Conservation (phyloP, 2,888 invertebrate species). For the Pteria penguin region DNA sequence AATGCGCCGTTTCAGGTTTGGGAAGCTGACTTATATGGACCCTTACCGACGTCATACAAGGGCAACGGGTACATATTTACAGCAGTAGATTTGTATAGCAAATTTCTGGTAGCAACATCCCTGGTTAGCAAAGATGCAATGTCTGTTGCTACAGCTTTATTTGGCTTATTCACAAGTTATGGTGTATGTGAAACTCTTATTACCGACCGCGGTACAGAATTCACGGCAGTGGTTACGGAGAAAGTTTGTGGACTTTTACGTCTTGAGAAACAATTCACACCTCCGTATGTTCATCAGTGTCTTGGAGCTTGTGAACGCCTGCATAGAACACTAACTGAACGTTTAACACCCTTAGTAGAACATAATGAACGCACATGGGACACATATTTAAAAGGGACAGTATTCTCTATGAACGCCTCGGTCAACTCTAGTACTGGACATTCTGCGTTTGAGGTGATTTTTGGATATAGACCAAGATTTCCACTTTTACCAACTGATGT, state of each 20-base stretch:
- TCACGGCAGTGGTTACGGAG: constrained; percentile 41
- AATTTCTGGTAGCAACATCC: constrained; percentile 39
- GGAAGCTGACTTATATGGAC: constrained; percentile 20
- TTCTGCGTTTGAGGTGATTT: no score
- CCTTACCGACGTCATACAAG: neutral
- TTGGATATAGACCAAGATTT: no score
- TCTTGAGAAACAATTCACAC: constrained; percentile 42
- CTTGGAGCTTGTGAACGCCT: constrained; percentile 44
- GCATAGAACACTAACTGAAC: constrained; percentile 40
- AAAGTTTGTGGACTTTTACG: constrained; percentile 40
- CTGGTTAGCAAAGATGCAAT: constrained; percentile 44
- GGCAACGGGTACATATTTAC: constrained; percentile 22
- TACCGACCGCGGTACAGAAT: constrained; percentile 46
- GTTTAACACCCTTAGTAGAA: constrained; percentile 14
- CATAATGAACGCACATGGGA: neutral
- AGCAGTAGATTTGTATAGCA: constrained; percentile 43
- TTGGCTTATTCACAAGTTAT: constrained; percentile 37
- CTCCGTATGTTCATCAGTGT: constrained; percentile 46
- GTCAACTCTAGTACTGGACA: no score
- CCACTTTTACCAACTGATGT: no score
- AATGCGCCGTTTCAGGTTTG: constrained; percentile 22
- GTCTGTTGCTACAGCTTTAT: constrained; percentile 37
- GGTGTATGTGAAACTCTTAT: constrained; percentile 47
- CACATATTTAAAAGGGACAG: neutral
- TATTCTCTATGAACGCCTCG: no score